Base-by-base conservation (phyloP, 2,888 invertebrate genomes). In the Uropetala carovei region DNA sequence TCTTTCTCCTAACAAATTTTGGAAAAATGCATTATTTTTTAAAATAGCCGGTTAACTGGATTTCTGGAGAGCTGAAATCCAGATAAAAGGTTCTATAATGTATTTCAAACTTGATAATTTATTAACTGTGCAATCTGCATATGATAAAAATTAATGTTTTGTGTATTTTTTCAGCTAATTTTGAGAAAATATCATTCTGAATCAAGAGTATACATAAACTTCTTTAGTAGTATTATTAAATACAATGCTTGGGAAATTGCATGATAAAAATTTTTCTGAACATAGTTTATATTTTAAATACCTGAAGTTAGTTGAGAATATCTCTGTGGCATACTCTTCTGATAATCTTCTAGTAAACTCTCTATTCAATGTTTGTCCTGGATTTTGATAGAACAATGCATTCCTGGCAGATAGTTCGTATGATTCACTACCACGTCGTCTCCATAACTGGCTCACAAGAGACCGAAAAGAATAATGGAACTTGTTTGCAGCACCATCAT, bases 391-490 rank as follows among this genome's bases (percentile, higher is more conserved):
- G 13, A 89, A 89, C 13, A 89, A 43, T 43, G 64, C 89, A 58
- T 89, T 89, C 3, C 68, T 30, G 9, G 64, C 30, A n/a, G 30
- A 59, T 13, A 68, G 89, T n/a, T 86, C 60, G 10, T 86, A 30
- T 16, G 86, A 18, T 8, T 22, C 43, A 60, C 30, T 27, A 4
- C 86, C 18, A 16, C 60, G 58, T 22, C 16, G 58, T 10, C 60
- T 86, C 27, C 18, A 16, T 9, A 86, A 13, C 18, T 64, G 86
- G 0, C 10, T 10, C 10, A 89, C 43, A 0, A 60, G 30, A n/a
- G 89, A 8, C n/a, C 43, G 60, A n/a, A 89, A 68, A 11, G 89
- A 64, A 43, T 9, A 1, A 64, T 89, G 89, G 59, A 89, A 89
- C 30, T 58, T 27, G 86, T 27, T 27, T 9, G n/a, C 60, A 86